These are phyloP conservation scores for Eristalis pertinax DNA, from an alignment of 2,888 invertebrate species.

Conservation along the genomic window DNA sequence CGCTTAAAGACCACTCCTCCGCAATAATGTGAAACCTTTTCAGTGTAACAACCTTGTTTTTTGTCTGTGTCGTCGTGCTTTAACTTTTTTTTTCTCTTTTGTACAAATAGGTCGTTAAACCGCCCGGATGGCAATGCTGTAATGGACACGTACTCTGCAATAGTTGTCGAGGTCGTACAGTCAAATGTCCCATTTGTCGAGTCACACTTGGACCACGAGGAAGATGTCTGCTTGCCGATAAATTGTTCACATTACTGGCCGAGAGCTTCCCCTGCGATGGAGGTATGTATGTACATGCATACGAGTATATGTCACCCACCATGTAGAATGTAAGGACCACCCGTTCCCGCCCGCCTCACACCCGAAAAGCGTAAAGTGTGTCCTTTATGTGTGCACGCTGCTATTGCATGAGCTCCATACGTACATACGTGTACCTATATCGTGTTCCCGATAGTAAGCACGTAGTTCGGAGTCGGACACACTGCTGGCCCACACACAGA, in stretches of 20 bases:
- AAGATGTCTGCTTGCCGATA: slow-evolving; percentile 82
- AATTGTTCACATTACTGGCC: slow-evolving; percentile 81
- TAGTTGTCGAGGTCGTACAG: slow-evolving; percentile 81
- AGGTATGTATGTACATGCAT: slow-evolving; percentile 77
- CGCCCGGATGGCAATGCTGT: slow-evolving; percentile 82
- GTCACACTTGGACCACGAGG: slow-evolving; percentile 81
- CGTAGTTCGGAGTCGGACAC: slow-evolving; percentile 58
- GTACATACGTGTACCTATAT: slow-evolving; percentile 54
- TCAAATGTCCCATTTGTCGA: slow-evolving; percentile 82
- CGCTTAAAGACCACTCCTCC: neutral
- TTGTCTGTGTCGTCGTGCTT: neutral
- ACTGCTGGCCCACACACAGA: neutral
- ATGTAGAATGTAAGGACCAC: slow-evolving; percentile 24
- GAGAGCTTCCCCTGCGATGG: slow-evolving; percentile 81
- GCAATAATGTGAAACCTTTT: neutral
- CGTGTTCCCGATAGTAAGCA: slow-evolving; percentile 69
- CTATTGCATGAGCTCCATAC: slow-evolving; percentile 50
- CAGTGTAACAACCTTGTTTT: neutral
- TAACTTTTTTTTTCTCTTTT: slow-evolving; percentile 19
- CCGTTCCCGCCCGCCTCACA: slow-evolving; percentile 39
- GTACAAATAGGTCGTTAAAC: slow-evolving; percentile 78
- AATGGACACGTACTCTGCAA: slow-evolving; percentile 82
- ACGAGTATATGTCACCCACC: neutral
- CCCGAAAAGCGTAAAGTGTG: slow-evolving; percentile 46
- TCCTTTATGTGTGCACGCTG: slow-evolving; percentile 66